phyloP scores from a whole-genome alignment of 2,113 vertebrate species.

The Sarotherodon lohbergeri region DNA sequence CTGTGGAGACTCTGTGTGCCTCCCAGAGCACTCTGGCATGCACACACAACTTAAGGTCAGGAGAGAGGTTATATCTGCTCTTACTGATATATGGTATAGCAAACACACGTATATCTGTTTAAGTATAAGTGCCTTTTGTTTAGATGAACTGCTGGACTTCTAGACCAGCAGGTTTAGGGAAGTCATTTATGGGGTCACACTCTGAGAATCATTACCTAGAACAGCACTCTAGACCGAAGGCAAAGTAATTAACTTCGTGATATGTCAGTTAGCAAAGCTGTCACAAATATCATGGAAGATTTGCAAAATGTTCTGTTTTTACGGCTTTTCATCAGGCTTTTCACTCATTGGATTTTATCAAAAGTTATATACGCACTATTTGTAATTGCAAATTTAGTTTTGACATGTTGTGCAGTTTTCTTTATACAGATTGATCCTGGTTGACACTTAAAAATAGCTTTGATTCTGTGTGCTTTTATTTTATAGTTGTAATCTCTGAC shows the following conservation, averaged over 20 bases:
- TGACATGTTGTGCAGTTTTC: neutral
- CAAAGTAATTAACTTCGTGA: neutral
- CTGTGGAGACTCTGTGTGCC: too few species aligned
- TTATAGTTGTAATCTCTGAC: neutral
- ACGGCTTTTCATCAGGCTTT: neutral
- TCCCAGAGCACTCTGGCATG: too few species aligned
- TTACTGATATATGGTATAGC: too few species aligned
- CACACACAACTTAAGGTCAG: too few species aligned
- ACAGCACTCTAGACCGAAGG: accelerated
- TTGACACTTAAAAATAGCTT: neutral
- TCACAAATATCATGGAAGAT: neutral
- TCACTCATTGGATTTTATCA: neutral
- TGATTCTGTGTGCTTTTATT: neutral
- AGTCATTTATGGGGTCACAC: too few species aligned
- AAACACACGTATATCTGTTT: too few species aligned
- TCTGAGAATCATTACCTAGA: neutral
- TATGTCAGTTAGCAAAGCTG: neutral
- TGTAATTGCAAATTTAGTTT: neutral
- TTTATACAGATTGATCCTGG: neutral
- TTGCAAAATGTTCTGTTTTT: neutral
- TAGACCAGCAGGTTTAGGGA: too few species aligned
- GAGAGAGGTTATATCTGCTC: too few species aligned
- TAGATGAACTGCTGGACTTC: too few species aligned
- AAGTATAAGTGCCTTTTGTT: too few species aligned
- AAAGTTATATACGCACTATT: neutral